These are phyloP conservation scores for Empis livida DNA, from an alignment of 2,888 invertebrate genomes.

Conservation along the genomic window DNA sequence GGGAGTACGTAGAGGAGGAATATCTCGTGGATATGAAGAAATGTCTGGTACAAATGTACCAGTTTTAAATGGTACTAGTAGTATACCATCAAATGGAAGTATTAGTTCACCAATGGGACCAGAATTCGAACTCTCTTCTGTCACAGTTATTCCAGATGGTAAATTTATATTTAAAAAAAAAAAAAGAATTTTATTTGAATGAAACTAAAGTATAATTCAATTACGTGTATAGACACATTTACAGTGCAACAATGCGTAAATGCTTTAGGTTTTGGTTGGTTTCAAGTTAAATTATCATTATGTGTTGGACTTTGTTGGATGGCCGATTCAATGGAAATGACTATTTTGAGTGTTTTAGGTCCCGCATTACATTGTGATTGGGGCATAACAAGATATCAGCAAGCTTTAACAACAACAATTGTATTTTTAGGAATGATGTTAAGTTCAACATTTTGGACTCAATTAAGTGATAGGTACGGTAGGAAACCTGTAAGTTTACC, in stretches of 20 bases:
- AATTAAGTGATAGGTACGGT: slow-evolving; percentile 85
- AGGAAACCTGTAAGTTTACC: slow-evolving; percentile 57
- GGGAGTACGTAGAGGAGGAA: slow-evolving; percentile 17
- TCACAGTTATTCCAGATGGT: slow-evolving; percentile 56
- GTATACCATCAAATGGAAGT: slow-evolving; percentile 7
- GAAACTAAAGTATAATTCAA: neutral
- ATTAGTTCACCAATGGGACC: slow-evolving; percentile 24
- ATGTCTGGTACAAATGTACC: slow-evolving; percentile 18
- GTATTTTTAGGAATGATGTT: slow-evolving; percentile 96
- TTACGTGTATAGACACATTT: slow-evolving; percentile 56
- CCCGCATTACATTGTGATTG: slow-evolving; percentile 92
- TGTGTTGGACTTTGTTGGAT: slow-evolving; percentile 86
- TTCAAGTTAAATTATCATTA: slow-evolving; percentile 74
- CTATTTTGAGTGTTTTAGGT: slow-evolving; percentile 83
- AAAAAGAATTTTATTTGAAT: neutral
- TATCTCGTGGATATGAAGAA: slow-evolving; percentile 18
- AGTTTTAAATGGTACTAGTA: slow-evolving; percentile 3
- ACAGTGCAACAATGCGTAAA: slow-evolving; percentile 80
- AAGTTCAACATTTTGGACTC: slow-evolving; percentile 92
- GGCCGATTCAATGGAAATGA: slow-evolving; percentile 99
- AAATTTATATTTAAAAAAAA: slow-evolving; percentile 13
- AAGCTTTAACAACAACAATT: slow-evolving; percentile 85
- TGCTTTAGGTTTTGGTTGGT: slow-evolving; percentile 76
- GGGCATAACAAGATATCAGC: slow-evolving; percentile 76
- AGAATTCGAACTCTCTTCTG: slow-evolving; percentile 50